phyloP scores from a whole-genome alignment of 1,140 invertebrate species.

The Apis dorsata region DNA sequence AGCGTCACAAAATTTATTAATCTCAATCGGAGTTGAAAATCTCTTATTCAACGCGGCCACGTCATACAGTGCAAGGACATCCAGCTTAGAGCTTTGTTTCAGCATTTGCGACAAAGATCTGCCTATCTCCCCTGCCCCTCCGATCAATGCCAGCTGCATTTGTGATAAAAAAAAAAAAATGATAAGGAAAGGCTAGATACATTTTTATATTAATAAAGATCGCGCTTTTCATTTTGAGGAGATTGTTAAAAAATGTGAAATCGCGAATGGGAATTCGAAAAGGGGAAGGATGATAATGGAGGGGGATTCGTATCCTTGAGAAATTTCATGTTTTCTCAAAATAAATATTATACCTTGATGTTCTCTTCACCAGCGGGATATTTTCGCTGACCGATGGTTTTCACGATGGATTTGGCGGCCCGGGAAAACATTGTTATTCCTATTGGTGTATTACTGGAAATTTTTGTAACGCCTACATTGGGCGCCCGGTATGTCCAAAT shows the following conservation, averaged over 20 bases:
- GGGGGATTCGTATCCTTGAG: too few species aligned
- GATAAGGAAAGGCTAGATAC: too few species aligned
- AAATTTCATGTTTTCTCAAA: not conserved
- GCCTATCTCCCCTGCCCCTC: slow-evolving; percentile 37
- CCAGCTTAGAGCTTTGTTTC: slow-evolving; percentile 17
- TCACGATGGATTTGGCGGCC: slow-evolving; percentile 68
- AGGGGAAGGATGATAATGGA: too few species aligned
- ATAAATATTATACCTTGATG: slow-evolving; percentile 55
- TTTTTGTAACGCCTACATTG: slow-evolving; percentile 61
- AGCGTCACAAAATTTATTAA: not conserved
- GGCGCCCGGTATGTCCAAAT: slow-evolving; percentile 59
- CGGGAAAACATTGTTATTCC: slow-evolving; percentile 70
- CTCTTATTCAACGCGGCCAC: slow-evolving; percentile 25
- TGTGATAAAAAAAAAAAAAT: too few species aligned
- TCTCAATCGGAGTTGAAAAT: not conserved
- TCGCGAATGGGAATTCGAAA: too few species aligned
- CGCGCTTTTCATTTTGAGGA: too few species aligned
- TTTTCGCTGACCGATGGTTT: slow-evolving; percentile 53
- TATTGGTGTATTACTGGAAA: slow-evolving; percentile 59
- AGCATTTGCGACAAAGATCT: slow-evolving; percentile 35
- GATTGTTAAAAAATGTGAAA: too few species aligned
- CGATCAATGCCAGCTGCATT: slow-evolving; percentile 28
- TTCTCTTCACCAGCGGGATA: slow-evolving; percentile 56
- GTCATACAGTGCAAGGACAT: slow-evolving; percentile 37
- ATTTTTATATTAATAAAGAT: too few species aligned